phyloP scores from a whole-genome alignment of 2,888 invertebrate species.

The Drosophila falleni region DNA sequence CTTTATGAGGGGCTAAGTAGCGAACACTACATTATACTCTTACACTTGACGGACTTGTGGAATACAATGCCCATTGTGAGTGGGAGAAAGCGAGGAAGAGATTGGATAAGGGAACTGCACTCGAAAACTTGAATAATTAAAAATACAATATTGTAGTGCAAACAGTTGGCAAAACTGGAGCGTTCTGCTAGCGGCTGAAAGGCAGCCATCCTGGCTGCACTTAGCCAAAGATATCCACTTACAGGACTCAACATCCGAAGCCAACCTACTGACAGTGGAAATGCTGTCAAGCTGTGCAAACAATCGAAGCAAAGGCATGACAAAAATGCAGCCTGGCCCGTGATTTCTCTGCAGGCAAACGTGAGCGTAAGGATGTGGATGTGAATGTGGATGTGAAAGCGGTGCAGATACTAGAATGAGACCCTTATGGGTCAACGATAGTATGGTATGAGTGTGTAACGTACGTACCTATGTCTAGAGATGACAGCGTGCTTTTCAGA shows the following conservation, averaged over 20 bases:
- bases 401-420: constrained; percentile 15
- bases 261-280: constrained; percentile 54
- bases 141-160: constrained; percentile 71
- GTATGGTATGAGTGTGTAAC: not conserved
- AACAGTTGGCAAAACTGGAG: constrained; percentile 62
- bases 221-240: constrained; percentile 74
- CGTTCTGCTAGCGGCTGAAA: constrained; percentile 36
- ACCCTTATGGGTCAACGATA: constrained; percentile 15
- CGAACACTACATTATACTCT: constrained; percentile 58
- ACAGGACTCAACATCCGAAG: constrained; percentile 43
- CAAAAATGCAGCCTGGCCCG: constrained; percentile 54
- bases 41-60: constrained; percentile 40
- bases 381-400: constrained; percentile 15
- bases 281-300: constrained; percentile 73
- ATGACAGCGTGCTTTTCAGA: constrained; percentile 23
- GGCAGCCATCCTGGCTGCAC: constrained; percentile 50
- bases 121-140: constrained; percentile 71
- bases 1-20: constrained; percentile 41
- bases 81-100: not conserved
- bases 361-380: constrained; percentile 32
- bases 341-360: constrained; percentile 49
- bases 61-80: constrained; percentile 44
- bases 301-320: constrained; percentile 59
- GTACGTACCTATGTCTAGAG: constrained; percentile 18
- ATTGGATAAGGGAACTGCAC: constrained; percentile 31